Evolutionary conservation across 2,888 invertebrate species (phyloP), one percentile per base, ranked within the genome.

Genomic region (Epiblema foenella): DNA sequence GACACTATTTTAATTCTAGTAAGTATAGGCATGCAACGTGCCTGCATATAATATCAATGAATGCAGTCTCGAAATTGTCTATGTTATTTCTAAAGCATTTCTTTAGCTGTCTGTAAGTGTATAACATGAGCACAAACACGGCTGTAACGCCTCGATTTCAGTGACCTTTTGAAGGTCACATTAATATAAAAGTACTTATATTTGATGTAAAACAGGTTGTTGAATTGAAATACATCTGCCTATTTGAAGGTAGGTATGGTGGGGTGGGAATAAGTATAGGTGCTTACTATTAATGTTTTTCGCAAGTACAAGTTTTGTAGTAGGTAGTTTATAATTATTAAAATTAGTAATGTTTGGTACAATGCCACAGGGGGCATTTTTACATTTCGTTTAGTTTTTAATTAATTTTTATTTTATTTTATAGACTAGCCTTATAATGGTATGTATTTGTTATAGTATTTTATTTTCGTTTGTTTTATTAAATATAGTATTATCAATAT

Each of bases 81-180:
- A n/a, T 68, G 24, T n/a, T 56, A 68, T 64, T 71, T 60, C 69
- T 74, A 57, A 66, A 68, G 65, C 42, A 75, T 74, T 72, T 73
- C 71, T 74, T 52, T 64, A 54, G 1, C 39, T 54, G 1, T 20
- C 39, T 51, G 17, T 20, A 62, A 60, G 29, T 54, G 59, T 75
- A 74, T 4, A 24, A 24, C 72, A 65, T 67, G 73, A 75, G 56
- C 59, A 66, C 37, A 56, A 60, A 60, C 69, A 72, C 63, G 62
- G 65, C 67, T 72, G 62, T 73, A 74, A 74, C 77, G 77, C 58
- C 74, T 68, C 71, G 75, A 74, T 78, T 76, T 77, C 76, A 72
- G 68, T 85, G 90, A 90, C 91, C 90, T 87, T n/a, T 83, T 86
- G 86, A 91, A 91, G 90, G 91, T 91, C 87, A 88, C 79, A 80